phyloP scores from a whole-genome alignment of 1,140 invertebrate genomes.

The Pseudobourletiella spinata region DNA sequence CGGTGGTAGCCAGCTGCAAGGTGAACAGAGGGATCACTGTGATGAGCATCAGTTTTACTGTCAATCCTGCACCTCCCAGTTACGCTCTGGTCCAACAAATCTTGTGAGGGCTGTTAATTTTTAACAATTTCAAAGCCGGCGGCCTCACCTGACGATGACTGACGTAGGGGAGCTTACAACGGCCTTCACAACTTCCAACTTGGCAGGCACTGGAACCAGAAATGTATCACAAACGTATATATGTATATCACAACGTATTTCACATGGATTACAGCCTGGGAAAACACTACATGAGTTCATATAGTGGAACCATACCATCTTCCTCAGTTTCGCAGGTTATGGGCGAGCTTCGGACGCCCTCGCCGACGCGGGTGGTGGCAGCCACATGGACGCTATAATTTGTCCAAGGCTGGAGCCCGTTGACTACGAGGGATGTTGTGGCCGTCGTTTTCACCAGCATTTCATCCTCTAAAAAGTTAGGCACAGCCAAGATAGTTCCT shows the following conservation, averaged over 20 bases:
- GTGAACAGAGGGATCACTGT: background rate
- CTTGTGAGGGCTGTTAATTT: background rate
- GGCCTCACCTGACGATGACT: conserved; percentile 40
- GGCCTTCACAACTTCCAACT: conserved; percentile 45
- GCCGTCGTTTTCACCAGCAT: conserved; percentile 57
- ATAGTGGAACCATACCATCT: conserved; percentile 54
- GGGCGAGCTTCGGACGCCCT: conserved; percentile 70
- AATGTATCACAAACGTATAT: background rate
- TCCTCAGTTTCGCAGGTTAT: conserved; percentile 83
- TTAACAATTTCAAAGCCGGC: background rate
- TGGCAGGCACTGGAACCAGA: conserved; percentile 43
- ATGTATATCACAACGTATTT: background rate
- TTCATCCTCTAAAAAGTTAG: conserved; percentile 8
- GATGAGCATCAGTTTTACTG: background rate
- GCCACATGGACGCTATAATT: conserved; percentile 87
- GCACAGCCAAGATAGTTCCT: background rate
- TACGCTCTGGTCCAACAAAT: background rate
- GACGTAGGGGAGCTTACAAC: conserved; percentile 41
- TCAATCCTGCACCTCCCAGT: background rate
- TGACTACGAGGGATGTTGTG: conserved; percentile 55
- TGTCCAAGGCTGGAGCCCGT: conserved; percentile 68
- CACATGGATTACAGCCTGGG: background rate
- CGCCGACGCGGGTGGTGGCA: conserved; percentile 78
- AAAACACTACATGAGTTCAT: background rate
- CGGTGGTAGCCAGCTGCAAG: conserved; percentile 54